Percentiles rank a stretch among this genome's conserved stretches.
Evolutionary conservation across 1,140 invertebrate species (phyloP).

Genomic region (Gonioctena quinquepunctata): DNA sequence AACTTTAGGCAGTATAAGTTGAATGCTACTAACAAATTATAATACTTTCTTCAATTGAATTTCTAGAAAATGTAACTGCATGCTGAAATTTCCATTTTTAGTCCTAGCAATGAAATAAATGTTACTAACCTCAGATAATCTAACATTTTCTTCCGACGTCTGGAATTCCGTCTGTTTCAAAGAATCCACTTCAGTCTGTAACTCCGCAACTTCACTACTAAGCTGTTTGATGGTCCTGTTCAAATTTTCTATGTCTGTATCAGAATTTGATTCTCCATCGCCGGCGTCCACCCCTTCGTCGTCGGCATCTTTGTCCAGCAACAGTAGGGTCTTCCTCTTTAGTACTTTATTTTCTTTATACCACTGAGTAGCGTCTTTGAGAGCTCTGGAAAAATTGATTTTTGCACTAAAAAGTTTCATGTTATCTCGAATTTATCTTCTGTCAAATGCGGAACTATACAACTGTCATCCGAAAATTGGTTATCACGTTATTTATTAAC

Average conservation of each 20-base stretch:
- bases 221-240: slow-evolving; percentile 68
- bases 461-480: neutral
- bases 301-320: slow-evolving; percentile 55
- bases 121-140: slow-evolving; percentile 56
- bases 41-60: no score
- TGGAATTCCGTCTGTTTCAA: slow-evolving; percentile 71
- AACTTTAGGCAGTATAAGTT: no score
- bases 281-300: slow-evolving; percentile 56
- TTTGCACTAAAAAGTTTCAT: slow-evolving; percentile 6
- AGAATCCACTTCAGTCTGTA: slow-evolving; percentile 69
- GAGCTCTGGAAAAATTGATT: slow-evolving; percentile 55
- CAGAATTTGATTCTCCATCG: slow-evolving; percentile 63
- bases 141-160: slow-evolving; percentile 65
- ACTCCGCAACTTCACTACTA: slow-evolving; percentile 64
- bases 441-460: neutral
- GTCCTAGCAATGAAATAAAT: neutral
- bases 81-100: neutral
- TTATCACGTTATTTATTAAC: no score
- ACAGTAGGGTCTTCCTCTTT: slow-evolving; percentile 66
- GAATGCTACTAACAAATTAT: no score
- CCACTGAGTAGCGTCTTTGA: slow-evolving; percentile 67
- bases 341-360: slow-evolving; percentile 74
- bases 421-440: neutral
- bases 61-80: no score
- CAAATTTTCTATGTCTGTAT: slow-evolving; percentile 69